Conservation (phyloP, 2,888 invertebrate genomes). For the Troides oblongomaculatus region DNA sequence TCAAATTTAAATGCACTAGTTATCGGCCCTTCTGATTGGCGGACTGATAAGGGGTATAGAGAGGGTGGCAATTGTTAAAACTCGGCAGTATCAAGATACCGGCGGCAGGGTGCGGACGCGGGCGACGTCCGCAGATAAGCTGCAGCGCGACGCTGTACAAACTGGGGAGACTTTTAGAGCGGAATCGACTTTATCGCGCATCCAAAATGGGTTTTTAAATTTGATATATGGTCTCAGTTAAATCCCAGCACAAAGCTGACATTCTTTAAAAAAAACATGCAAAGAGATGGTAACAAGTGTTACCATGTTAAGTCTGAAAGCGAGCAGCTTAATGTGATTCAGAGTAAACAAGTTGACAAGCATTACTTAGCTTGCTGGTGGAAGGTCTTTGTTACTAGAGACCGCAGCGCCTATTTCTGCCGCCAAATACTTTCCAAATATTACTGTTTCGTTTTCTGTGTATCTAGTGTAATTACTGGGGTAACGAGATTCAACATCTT, state of each 20-base stretch:
- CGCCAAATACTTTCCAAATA: too few relatives aligned
- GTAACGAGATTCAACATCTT: too few relatives aligned
- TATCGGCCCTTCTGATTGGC: slow-evolving; percentile 64
- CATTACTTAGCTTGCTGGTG: too few relatives aligned
- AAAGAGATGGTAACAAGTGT: too few relatives aligned
- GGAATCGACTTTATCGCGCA: slow-evolving; percentile 61
- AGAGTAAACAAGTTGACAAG: too few relatives aligned
- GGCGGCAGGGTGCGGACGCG: slow-evolving; percentile 64
- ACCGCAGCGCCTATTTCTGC: too few relatives aligned
- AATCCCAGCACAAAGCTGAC: not conserved
- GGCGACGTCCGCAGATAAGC: slow-evolving; percentile 67
- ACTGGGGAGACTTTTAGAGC: slow-evolving; percentile 39
- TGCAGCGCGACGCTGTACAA: slow-evolving; percentile 56
- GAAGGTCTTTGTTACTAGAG: too few relatives aligned
- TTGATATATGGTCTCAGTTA: slow-evolving; percentile 51
- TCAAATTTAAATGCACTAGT: slow-evolving; percentile 38
- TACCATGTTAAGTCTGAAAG: too few relatives aligned
- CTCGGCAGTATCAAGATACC: slow-evolving; percentile 72
- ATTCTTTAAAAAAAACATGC: too few relatives aligned
- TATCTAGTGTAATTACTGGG: too few relatives aligned
- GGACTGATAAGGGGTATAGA: slow-evolving; percentile 54
- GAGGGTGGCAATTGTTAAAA: slow-evolving; percentile 67
- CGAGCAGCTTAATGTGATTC: too few relatives aligned
- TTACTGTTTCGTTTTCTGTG: too few relatives aligned
- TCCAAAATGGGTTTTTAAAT: slow-evolving; percentile 48